These are phyloP conservation scores for Macrophya alboannulata DNA, from an alignment of 2,888 invertebrate species.

Conservation along the genomic window DNA sequence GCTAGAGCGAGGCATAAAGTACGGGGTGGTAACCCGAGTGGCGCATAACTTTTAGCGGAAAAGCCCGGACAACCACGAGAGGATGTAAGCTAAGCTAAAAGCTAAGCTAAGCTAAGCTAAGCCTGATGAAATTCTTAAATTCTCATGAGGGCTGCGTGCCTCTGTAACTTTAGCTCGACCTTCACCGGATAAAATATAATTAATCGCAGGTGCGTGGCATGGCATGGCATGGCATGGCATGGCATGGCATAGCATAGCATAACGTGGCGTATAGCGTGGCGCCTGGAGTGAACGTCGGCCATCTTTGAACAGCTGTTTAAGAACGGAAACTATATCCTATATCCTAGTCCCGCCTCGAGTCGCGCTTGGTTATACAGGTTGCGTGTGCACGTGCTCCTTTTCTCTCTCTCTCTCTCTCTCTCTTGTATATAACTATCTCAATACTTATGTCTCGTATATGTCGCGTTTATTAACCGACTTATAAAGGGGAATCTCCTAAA, in stretches of 20 bases:
- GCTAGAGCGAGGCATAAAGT: background rate
- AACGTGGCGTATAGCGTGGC: background rate
- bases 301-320: constrained; percentile 43
- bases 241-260: background rate
- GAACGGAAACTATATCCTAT: constrained; percentile 37
- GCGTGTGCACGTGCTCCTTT: constrained; percentile 25
- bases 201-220: constrained; percentile 45
- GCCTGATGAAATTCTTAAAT: constrained; percentile 19
- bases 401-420: background rate
- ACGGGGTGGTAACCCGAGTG: background rate
- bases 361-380: background rate
- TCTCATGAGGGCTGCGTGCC: background rate
- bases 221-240: background rate
- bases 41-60: background rate
- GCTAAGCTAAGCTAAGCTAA: background rate
- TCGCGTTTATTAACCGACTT: background rate
- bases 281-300: constrained; percentile 19
- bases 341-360: background rate
- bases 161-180: constrained; percentile 39
- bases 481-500: background rate
- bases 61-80: background rate
- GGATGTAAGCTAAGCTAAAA: background rate
- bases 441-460: constrained; percentile 18
- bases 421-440: constrained; percentile 24
- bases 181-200: constrained; percentile 45